These are phyloP conservation scores for Pseudeuparius sepicola DNA, from an alignment of 2,888 invertebrate species.

Conservation along the genomic window DNA sequence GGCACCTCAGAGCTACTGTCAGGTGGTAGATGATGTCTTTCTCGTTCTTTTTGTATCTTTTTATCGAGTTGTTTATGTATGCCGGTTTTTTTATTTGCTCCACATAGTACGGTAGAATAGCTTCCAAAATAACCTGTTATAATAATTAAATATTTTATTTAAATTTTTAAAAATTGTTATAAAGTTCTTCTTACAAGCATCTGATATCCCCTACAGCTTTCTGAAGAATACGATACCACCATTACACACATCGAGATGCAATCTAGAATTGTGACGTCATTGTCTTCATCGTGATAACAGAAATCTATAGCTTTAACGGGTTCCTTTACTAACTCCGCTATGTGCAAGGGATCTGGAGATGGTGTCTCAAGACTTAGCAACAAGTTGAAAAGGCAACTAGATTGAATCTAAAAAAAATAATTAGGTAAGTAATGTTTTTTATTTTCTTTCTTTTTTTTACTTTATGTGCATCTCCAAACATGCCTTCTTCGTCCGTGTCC, in stretches of 20 bases:
- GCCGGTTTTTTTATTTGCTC: constrained; percentile 85
- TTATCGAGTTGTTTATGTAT: constrained; percentile 42
- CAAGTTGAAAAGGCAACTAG: constrained; percentile 84
- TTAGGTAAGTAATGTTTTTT: neutral
- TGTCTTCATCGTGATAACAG: constrained; percentile 97
- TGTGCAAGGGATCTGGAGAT: constrained; percentile 87
- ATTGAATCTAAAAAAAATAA: constrained; percentile 43
- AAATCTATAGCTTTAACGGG: constrained; percentile 93
- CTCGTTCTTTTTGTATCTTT: constrained; percentile 88
- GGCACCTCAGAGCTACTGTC: constrained; percentile 87
- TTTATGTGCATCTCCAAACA: constrained; percentile 39
- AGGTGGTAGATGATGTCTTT: constrained; percentile 86
- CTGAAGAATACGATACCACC: constrained; percentile 96
- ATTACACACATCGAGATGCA: constrained; percentile 98
- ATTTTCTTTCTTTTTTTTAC: neutral
- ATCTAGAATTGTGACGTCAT: constrained; percentile 92
- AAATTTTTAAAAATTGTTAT: constrained; percentile 2
- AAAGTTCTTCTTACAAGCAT: constrained; percentile 59
- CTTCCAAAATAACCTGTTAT: constrained; percentile 82
- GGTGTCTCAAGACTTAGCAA: constrained; percentile 87
- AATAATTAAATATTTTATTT: constrained; percentile 7
- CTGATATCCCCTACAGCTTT: constrained; percentile 84
- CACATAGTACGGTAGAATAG: constrained; percentile 91
- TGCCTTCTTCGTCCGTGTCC: constrained; percentile 81
- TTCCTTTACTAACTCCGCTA: constrained; percentile 83